Evolutionary conservation across 2,888 invertebrate species (phyloP).

Genomic region (Drosophila neonasuta): DNA sequence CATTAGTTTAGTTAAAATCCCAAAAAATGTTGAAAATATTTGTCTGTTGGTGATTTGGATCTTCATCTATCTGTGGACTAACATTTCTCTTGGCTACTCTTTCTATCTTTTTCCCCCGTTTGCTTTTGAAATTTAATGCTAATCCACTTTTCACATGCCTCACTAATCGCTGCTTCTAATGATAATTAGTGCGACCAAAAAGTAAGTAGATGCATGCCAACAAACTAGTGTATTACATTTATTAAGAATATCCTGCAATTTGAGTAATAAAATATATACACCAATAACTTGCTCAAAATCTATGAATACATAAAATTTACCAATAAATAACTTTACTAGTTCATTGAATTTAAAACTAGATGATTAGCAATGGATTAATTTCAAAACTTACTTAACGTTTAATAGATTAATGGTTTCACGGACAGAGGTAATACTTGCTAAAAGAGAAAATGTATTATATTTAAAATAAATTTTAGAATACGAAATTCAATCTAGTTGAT

Average conservation of each 20-base stretch:
- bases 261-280: not conserved
- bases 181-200: conserved; percentile 77
- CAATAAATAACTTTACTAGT: no score
- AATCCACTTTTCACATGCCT: conserved; percentile 37
- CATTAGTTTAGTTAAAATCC: conserved; percentile 8
- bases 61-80: conserved; percentile 18
- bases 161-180: conserved; percentile 49
- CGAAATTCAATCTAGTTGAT: no score
- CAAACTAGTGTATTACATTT: conserved; percentile 1
- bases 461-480: no score
- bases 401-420: no score
- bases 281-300: not conserved
- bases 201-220: conserved; percentile 75
- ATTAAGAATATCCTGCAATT: not conserved
- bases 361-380: no score
- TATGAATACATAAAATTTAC: no score
- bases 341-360: no score
- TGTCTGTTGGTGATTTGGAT: conserved; percentile 1
- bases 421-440: no score
- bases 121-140: conserved; percentile 36
- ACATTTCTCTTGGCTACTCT: conserved; percentile 27
- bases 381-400: no score
- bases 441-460: no score
- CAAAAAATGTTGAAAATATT: conserved; percentile 2
- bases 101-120: conserved; percentile 17